Evolutionary conservation across 2,888 invertebrate species (phyloP).

Genomic region (Hirtodrosophila cameraria): DNA sequence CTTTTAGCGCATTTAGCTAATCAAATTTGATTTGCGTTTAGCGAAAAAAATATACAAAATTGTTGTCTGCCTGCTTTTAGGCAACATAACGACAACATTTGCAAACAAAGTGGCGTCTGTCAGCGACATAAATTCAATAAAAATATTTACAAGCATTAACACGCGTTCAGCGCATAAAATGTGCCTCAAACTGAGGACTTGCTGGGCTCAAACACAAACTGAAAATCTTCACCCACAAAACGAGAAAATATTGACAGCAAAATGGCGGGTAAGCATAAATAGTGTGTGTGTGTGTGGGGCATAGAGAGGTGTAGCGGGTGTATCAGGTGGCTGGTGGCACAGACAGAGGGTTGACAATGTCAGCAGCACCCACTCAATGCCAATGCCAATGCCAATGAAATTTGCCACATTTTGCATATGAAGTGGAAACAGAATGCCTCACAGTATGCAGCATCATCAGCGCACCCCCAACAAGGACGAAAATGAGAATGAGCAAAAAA

Average conservation of each 20-base stretch:
- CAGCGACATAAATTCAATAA: conserved; percentile 76
- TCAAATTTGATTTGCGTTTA: conserved; percentile 45
- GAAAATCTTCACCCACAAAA: conserved; percentile 42
- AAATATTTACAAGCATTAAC: conserved; percentile 82
- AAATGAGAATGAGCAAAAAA: not conserved
- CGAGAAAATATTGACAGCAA: conserved; percentile 70
- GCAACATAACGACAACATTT: conserved; percentile 37
- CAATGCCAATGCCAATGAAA: conserved; percentile 67
- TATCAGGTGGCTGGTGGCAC: not conserved
- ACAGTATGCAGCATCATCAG: conserved; percentile 30
- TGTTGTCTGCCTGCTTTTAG: conserved; percentile 51
- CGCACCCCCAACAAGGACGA: conserved; percentile 8
- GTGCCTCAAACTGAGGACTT: conserved; percentile 14
- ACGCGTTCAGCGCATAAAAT: conserved; percentile 67
- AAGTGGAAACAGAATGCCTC: conserved; percentile 30
- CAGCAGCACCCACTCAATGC: conserved; percentile 35
- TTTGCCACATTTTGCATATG: conserved; percentile 62
- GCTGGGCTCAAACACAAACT: conserved; percentile 32
- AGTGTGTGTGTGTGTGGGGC: conserved; percentile 24
- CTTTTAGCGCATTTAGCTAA: conserved; percentile 24
- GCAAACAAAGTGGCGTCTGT: conserved; percentile 49
- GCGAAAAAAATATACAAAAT: conserved; percentile 8
- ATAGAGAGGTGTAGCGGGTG: not conserved
- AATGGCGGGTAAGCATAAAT: conserved; percentile 67
- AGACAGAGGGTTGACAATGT: conserved; percentile 58